Evolutionary conservation across 2,888 invertebrate genomes (phyloP), one percentile per base, ranked within the genome.

Genomic region (Arge pagana): DNA sequence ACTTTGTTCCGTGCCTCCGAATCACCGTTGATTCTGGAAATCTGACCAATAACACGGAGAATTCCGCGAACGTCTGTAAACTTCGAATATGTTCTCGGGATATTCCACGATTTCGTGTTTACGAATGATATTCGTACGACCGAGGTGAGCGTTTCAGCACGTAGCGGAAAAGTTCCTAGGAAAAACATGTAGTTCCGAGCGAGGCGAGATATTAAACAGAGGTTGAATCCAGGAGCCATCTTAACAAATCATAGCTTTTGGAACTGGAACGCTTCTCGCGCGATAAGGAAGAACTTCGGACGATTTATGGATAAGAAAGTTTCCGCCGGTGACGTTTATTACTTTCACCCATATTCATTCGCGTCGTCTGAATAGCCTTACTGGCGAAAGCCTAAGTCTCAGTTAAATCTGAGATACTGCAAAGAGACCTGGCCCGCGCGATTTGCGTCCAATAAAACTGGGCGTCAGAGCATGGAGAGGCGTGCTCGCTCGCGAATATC

Each of bases 251-350:
- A 61, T 62, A 62, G 59, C 59, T 58, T 55, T 55, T 58, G 55
- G 55, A 61, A 62, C 59, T 59, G 57, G 58, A 61, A 53, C 58
- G 58, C 54, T 59, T 58, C 58, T 57, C 55, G 55, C 57, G 58
- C 61, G 61, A 62, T 62, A 61, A 62, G 59, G 54, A 55, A 56
- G 58, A 66, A 66, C 63, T 66, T 65, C 63, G 60, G 59, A 62
- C 63, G 65, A 66, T 66, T 66, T 65, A 62, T 62, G 59, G 56
- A 58, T 52, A 52, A 54, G 53, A 58, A 62, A 62, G 62, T 62
- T 62, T 60, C 60, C 59, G 57, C 56, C 59, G 56, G 54, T 55
- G 59, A 62, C 65, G 64, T 64, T 66, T 65, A 66, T 66, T 66
- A 66, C 65, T 64, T 61, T 61, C 59, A 57, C 60, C 53, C 57